phyloP scores from a whole-genome alignment of 2,888 invertebrate species.

The Lottia gigantea region DNA sequence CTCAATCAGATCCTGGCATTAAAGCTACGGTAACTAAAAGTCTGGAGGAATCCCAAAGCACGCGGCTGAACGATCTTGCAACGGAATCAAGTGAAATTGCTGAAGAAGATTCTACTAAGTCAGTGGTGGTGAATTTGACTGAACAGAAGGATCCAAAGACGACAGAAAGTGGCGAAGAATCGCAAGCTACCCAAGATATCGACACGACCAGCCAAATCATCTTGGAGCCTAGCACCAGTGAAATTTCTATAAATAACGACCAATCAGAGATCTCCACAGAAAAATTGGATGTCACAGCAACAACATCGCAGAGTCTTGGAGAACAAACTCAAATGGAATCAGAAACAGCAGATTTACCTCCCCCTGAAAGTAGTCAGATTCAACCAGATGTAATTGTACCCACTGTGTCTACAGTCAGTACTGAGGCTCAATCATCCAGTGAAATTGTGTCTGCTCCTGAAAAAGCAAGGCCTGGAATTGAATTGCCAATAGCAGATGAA shows the following conservation, averaged over 20 bases:
- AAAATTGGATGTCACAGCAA: not conserved
- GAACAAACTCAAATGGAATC: conserved; percentile 12
- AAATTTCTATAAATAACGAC: not conserved
- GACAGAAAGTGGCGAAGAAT: too few relatives aligned
- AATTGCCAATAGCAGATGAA: not conserved
- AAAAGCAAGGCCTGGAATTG: conserved; percentile 10
- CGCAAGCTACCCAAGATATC: too few relatives aligned
- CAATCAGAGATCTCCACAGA: not conserved
- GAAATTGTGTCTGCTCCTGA: not conserved
- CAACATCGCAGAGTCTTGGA: not conserved
- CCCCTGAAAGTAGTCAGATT: conserved; percentile 4
- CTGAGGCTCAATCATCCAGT: not conserved
- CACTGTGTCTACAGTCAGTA: not conserved
- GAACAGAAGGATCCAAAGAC: too few relatives aligned
- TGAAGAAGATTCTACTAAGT: too few relatives aligned
- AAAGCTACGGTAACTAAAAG: too few relatives aligned
- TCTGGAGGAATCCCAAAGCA: too few relatives aligned
- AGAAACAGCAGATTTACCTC: not conserved
- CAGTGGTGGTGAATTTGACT: too few relatives aligned
- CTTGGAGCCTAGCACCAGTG: not conserved
- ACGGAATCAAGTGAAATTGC: too few relatives aligned
- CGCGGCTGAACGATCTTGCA: too few relatives aligned
- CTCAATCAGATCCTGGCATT: too few relatives aligned
- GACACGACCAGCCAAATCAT: not conserved
- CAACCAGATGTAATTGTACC: not conserved